Evolutionary conservation across 2,113 vertebrate species (phyloP).

Genomic region (Phalacrocorax pelagicus): DNA sequence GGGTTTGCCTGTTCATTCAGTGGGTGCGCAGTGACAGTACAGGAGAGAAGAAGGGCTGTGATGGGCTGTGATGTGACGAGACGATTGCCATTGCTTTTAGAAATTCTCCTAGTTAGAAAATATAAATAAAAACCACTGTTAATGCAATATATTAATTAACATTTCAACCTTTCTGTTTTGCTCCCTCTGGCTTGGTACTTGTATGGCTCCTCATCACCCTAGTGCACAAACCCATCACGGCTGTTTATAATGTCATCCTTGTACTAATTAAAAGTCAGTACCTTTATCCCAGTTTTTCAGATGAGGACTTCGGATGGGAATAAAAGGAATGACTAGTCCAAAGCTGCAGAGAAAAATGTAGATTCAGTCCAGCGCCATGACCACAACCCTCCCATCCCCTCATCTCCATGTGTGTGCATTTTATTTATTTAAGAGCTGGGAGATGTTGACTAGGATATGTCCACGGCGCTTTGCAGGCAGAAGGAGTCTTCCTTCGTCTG

Average conservation of each 20-base stretch:
- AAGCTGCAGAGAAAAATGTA: not conserved
- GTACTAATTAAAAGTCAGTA: not conserved
- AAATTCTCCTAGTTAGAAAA: not conserved
- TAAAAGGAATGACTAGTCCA: not conserved
- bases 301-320: not conserved
- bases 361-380: not conserved
- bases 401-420: fast-evolving
- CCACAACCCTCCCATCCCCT: not conserved
- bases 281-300: not conserved
- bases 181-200: not conserved
- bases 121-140: not conserved
- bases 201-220: not conserved
- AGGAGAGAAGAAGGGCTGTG: not conserved
- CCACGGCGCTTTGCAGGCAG: not conserved
- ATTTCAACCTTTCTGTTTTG: not conserved
- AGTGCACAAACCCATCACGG: fast-evolving
- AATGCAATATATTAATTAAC: not conserved
- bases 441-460: not conserved
- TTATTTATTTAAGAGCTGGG: not conserved
- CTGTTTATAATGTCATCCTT: not conserved
- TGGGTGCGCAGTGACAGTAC: not conserved
- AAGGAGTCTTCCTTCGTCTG: not conserved
- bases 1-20: conserved; percentile 35
- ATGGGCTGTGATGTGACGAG: not conserved
- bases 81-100: not conserved